Evolutionary conservation across 2,797 vertebrate species (phyloP).

Genomic region (Mormyrus hasselquistii): DNA sequence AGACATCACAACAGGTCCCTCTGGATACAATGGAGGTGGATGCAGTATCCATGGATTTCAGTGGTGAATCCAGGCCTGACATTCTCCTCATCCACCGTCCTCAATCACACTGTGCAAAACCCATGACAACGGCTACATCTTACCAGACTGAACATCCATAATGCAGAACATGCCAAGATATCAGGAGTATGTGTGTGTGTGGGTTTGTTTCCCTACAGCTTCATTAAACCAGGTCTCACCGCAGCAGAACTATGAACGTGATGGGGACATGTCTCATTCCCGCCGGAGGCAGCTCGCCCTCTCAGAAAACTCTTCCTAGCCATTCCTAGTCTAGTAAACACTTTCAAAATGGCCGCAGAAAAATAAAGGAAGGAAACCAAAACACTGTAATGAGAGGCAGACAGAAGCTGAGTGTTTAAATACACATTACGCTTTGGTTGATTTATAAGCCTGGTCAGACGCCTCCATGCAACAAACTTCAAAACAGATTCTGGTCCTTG

Average conservation of each 20-base stretch:
- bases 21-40: background rate
- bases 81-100: background rate
- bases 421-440: background rate
- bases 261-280: background rate
- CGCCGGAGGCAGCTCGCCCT: background rate
- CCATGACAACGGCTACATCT: background rate
- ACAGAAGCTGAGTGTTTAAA: background rate
- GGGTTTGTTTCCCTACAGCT: background rate
- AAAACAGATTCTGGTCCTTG: background rate
- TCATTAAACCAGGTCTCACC: background rate
- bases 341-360: background rate
- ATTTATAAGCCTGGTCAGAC: background rate
- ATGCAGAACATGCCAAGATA: background rate
- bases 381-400: background rate
- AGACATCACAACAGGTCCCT: background rate
- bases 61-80: background rate
- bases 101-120: background rate
- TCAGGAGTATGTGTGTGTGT: background rate
- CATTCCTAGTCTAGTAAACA: background rate
- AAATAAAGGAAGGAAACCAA: background rate
- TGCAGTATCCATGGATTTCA: background rate
- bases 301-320: background rate
- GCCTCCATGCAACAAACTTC: background rate
- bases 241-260: background rate
- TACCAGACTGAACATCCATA: background rate